Conservation (phyloP, 2,888 invertebrate genomes). For the Xylota sylvarum region DNA sequence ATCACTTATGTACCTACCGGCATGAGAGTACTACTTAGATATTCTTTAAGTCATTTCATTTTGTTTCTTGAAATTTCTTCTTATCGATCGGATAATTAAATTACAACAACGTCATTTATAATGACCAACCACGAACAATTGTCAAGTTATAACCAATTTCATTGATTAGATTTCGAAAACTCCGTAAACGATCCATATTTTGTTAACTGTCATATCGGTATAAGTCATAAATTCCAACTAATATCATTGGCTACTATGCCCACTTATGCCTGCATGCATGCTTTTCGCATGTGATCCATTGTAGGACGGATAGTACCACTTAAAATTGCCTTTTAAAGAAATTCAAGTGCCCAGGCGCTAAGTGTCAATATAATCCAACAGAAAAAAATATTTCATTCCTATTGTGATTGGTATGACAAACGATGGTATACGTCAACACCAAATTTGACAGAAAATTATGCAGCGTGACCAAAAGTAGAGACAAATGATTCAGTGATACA, state of each 20-base stretch:
- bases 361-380: conserved; percentile 12
- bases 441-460: background rate
- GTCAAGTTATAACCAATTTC: background rate
- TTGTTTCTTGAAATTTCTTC: background rate
- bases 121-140: conserved; percentile 4
- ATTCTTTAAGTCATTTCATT: background rate
- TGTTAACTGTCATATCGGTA: background rate
- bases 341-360: background rate
- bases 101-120: conserved; percentile 3
- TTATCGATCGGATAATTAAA: conserved; percentile 5
- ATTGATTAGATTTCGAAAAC: conserved; percentile 1
- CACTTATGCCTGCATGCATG: conserved; percentile 13
- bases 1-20: conserved; percentile 38
- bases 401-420: background rate
- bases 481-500: background rate
- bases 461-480: background rate
- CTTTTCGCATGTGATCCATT: conserved; percentile 4
- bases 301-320: background rate
- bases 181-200: conserved; percentile 5
- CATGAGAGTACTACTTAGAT: background rate
- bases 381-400: background rate
- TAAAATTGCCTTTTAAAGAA: conserved; percentile 4
- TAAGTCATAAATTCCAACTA: background rate
- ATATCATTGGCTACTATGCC: too few relatives aligned
- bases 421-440: conserved; percentile 13